Base-by-base conservation (phyloP, 92 coral and sea anemone species). In the Ricordea florida region DNA sequence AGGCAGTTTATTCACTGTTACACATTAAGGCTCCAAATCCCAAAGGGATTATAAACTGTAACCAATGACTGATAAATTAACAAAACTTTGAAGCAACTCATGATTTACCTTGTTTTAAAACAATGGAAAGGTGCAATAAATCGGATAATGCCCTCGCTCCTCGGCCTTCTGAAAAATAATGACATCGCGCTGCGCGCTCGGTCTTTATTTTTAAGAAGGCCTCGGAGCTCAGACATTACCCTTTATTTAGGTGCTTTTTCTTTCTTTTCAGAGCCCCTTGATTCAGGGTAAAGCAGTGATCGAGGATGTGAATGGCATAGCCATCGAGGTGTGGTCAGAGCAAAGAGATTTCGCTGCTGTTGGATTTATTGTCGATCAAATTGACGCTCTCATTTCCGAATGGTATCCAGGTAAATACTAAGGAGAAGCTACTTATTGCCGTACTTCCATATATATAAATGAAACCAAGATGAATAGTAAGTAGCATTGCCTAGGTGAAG, bases 291-390 rank as follows among this genome's bases (percentile, higher is more conserved):
- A 82, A 34, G 66, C 74, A 2, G 64, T 72, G 13, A 62, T 79
- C 29, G 91, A 92, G 50, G 97, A 94, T 56, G 62, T 88, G 33
- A 96, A 89, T 29, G 99, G 99, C 8, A 76, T 92, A 5, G 85
- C 92, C 1, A 83, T 96, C 56, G 82, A 86, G 21, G 96, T 92
- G 10, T 96, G 94, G 91, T 96, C 99, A 3, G 74, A 76, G 4
- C 41, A 59, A 5, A 69, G 76, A 11, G 99, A 96, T 51, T 96
- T 96, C 65, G 87, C 99, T 16, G 96, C 87, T 57, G 46, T 96
- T 66, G 99, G 99, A 23, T 96, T 96, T 34, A 90, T 96, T 18
- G 97, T 93, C 31, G 99, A 96, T 61, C 99, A 96, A 57, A 83
- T 92, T 31, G 97, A 96, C 46, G 92, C 99, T 6, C 85, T 96